Base-by-base conservation (phyloP, 2,888 invertebrate genomes). In the Melolontha melolontha region DNA sequence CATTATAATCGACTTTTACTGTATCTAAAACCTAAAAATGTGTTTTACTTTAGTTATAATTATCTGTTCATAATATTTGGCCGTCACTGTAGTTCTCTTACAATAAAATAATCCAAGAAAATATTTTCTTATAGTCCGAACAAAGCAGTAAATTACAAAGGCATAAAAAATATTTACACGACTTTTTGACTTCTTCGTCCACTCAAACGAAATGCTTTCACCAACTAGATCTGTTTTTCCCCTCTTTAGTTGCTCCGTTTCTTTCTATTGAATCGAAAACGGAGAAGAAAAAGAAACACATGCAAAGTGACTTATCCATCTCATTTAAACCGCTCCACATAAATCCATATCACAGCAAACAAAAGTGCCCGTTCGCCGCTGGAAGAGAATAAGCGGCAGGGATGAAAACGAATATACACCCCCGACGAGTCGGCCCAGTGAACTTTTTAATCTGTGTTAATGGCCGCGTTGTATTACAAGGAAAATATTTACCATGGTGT, bases 381-480 rank as follows among this genome's bases (percentile, higher is more conserved):
- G 34, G 5, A 34, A 34, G 7, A 40, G 44, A n/a, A 44, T 44
- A 44, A 1, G 1, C 50, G n/a, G 17, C 6, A 34, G 34, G 14
- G 54, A 39, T 44, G 40, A 39, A 44, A 39, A 16, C 40, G 40
- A 54, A 40, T 17, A 40, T 5, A 40, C 16, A 54, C 54, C 54
- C 22, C 41, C 54, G 14, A 40, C 47, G 14, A 34, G 34, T 34
- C 34, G 34, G 34, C 17, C 16, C 59, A 34, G 44, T 59, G 29
- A 59, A 44, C 59, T 44, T 59, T 59, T 59, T 59, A 59, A 59
- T 59, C 59, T 59, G 59, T 44, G 44, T 42, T 59, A 59, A 59
- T 59, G 59, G 44, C 29, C 44, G 59, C 29, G 44, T 59, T 59
- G 44, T 59, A 44, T 44, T 59, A 27, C 44, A 59, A 29, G 14